Evolutionary conservation across 2,797 vertebrate species (phyloP), one percentile per base, ranked within the genome.

Genomic region (Clamator glandarius): DNA sequence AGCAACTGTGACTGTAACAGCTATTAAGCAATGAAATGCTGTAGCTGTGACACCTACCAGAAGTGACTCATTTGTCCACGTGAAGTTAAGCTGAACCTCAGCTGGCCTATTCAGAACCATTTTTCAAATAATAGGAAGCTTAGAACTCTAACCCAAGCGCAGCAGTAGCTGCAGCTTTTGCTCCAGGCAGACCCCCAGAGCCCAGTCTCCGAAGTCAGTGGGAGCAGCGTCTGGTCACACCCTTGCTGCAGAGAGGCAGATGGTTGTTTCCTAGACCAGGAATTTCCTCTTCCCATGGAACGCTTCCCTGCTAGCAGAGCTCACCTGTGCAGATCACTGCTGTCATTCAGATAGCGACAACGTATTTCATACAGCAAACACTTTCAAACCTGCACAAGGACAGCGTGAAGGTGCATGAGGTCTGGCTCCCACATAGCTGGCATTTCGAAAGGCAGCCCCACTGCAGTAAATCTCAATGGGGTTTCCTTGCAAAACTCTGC

Each of bases 401-500:
- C 11, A 20, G 46, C 86, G 66, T 46, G 35, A 28, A 48, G 63
- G 64, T 21, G 80, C 48, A 3, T 6, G 6, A 82, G 61, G 52
- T 15, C 82, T 16, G 5, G 7, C 66, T 76, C 84, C 81, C 70
- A 33, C 50, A 28, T 21, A 18, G n/a, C n/a, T n/a, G n/a, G 81
- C 50, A 31, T 50, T 62, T 76, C 25, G 19, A 48, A 52, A 58
- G 42, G 77, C 54, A 85, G 89, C 81, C 84, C 20, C n/a, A 28
- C 86, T 90, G 80, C 89, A 92, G 57, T 4, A 39, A 59, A 59
- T 63, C 84, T 87, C 92, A 28, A 35, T 55, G 55, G 69, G 81
- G 55, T 52, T 85, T 90, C 91, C 73, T 81, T 76, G 87, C 89
- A 84, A 91, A 94, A 76, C 79, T 57, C 78, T 81, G 89, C 81